Percentiles rank a stretch among this genome's conserved stretches.
These are phyloP conservation scores for Thinocorus orbignyianus DNA, from an alignment of 2,113 vertebrate species.

Conservation along the genomic window DNA sequence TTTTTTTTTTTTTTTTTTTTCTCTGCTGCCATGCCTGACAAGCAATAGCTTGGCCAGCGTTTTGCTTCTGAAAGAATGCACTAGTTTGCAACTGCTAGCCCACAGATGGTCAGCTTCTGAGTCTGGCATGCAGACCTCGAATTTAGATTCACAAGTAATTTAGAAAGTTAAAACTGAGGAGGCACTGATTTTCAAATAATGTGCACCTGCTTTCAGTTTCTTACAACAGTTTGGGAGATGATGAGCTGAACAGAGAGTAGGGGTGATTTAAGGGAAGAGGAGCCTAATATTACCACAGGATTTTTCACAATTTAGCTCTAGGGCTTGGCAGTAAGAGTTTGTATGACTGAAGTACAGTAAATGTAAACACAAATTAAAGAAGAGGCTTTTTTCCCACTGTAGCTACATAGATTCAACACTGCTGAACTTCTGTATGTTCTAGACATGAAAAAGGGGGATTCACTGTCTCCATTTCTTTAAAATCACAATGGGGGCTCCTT, in stretches of 20 bases:
- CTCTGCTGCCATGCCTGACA: background rate
- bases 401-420: background rate
- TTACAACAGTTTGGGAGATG: background rate
- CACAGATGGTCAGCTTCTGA: background rate
- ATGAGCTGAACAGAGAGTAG: background rate
- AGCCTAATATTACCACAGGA: background rate
- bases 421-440: background rate
- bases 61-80: constrained; percentile 5
- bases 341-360: background rate
- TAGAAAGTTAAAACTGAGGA: constrained; percentile 22
- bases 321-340: background rate
- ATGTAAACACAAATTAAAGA: background rate
- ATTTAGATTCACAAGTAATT: constrained; percentile 11
- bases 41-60: background rate
- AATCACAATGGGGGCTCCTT: background rate
- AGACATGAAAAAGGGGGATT: background rate
- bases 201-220: background rate
- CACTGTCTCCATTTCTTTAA: background rate
- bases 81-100: background rate
- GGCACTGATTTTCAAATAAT: background rate
- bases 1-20: background rate
- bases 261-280: background rate
- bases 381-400: background rate
- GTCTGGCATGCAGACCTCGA: background rate
- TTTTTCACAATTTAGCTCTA: background rate